Evolutionary conservation across 64 coral and sea anemone genomes (phyloP).

Genomic region (Pachyseris speciosa): DNA sequence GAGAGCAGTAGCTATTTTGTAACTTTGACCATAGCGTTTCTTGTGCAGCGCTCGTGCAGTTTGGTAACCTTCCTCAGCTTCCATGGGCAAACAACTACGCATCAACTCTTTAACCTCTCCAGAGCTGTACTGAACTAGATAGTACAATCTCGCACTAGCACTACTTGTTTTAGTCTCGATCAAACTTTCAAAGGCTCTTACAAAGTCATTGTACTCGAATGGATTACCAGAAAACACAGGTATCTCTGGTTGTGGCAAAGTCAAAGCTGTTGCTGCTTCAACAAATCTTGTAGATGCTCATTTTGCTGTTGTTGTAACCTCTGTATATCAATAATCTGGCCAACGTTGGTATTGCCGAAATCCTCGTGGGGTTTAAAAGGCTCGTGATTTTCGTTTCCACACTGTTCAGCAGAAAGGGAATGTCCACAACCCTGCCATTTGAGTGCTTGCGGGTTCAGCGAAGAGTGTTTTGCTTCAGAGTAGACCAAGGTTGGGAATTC

Average conservation of each 20-base stretch:
- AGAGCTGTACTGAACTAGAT: slow-evolving; percentile 26
- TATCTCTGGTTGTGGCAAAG: slow-evolving; percentile 2
- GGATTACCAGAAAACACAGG: slow-evolving; percentile 20
- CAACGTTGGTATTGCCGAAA: background rate
- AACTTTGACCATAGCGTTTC: slow-evolving; percentile 13
- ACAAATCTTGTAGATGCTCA: background rate
- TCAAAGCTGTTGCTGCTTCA: slow-evolving; percentile 31
- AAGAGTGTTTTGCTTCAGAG: background rate
- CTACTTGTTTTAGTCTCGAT: slow-evolving; percentile 22
- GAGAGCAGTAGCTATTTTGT: slow-evolving; percentile 22
- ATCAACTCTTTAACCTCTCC: slow-evolving; percentile 29
- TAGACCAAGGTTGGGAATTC: background rate
- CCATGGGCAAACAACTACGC: background rate
- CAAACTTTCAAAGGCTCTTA: slow-evolving; percentile 19
- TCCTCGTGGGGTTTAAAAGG: background rate
- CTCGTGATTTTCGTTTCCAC: background rate
- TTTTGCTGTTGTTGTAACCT: background rate
- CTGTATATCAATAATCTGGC: background rate
- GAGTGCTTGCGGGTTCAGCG: background rate
- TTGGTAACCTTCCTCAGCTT: background rate
- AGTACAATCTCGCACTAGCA: slow-evolving; percentile 15
- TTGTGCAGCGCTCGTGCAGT: background rate
- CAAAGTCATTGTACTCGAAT: slow-evolving; percentile 17
- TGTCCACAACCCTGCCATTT: background rate
- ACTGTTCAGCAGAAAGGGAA: background rate